These are phyloP conservation scores for Craniophora ligustri DNA, from an alignment of 2,888 invertebrate genomes.

Conservation along the genomic window DNA sequence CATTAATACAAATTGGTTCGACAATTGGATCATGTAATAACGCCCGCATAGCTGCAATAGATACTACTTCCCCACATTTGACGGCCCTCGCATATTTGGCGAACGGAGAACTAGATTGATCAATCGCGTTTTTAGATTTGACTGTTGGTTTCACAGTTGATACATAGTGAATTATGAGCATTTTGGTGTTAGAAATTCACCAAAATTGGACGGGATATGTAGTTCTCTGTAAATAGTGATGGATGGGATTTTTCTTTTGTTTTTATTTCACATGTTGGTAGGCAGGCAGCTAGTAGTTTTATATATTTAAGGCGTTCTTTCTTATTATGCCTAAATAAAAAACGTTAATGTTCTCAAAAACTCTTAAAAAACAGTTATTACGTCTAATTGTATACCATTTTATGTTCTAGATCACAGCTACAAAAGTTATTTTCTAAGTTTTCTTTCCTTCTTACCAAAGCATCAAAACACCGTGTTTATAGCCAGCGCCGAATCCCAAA, in stretches of 20 bases:
- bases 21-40: conserved; percentile 33
- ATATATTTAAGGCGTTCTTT: too few relatives aligned
- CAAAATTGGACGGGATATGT: conserved; percentile 15
- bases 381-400: too few relatives aligned
- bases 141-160: conserved; percentile 21
- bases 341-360: too few relatives aligned
- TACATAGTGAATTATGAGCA: conserved; percentile 29
- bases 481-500: neutral
- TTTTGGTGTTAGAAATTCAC: conserved; percentile 23
- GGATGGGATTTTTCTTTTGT: neutral
- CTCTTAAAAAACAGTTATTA: too few relatives aligned
- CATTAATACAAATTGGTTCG: conserved; percentile 20
- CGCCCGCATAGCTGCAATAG: conserved; percentile 35
- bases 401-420: neutral
- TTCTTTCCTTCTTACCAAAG: neutral
- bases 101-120: conserved; percentile 34
- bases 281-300: too few relatives aligned
- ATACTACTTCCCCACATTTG: conserved; percentile 30
- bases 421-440: too few relatives aligned
- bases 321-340: too few relatives aligned
- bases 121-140: conserved; percentile 36
- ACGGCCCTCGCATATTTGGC: conserved; percentile 22
- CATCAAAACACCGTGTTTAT: neutral
- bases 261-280: too few relatives aligned
- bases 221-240: neutral